Evolutionary conservation across 2,113 vertebrate species (phyloP), one percentile per base, ranked within the genome.

Genomic region (Podarcis muralis): DNA sequence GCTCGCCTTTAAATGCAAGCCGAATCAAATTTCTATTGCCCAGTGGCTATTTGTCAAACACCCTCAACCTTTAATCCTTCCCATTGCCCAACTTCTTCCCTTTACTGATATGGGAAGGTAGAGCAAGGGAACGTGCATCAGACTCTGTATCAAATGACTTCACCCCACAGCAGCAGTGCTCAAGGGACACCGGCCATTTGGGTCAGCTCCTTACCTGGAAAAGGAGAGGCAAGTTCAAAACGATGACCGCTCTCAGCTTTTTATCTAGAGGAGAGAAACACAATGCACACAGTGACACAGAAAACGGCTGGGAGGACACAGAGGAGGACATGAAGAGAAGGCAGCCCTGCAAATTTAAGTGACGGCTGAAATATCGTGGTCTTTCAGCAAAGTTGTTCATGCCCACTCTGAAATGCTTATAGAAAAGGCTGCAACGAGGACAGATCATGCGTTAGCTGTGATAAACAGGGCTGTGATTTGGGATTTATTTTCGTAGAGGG

Each of bases 171-270:
- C 35, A 83, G 79, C 27, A 74, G 22, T 22, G 35, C 15, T 43
- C 57, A 88, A 35, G 66, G 40, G 23, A 57, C 48, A 2, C 30
- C 27, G 12, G 3, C 12, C 16, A 0, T 3, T 84, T 68, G 35
- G 59, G 32, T 89, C 25, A 83, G 57, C 35, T 25, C 87, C 94
- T 93, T 94, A 96, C 95, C 95, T 96, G 95, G 86, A 94, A 92
- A 83, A 96, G 0, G 0, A 96, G 85, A 0, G 65, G 91, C 53
- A 96, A 90, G 89, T 92, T 89, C 91, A 94, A 88, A 80, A 87
- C 69, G 65, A 95, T 30, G 69, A 4, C 62, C 86, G 81, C 78
- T 87, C 89, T 93, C 35, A 94, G 3, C 48, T 57, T 90, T 72
- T 91, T 93, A 66, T 89, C 95, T 96, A 12, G 20, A 83, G 84